A percentile compares a stretch with the other conserved stretches of the same genome.
Evolutionary conservation across 2,888 invertebrate genomes (phyloP).

Genomic region (Orchestes rusci): DNA sequence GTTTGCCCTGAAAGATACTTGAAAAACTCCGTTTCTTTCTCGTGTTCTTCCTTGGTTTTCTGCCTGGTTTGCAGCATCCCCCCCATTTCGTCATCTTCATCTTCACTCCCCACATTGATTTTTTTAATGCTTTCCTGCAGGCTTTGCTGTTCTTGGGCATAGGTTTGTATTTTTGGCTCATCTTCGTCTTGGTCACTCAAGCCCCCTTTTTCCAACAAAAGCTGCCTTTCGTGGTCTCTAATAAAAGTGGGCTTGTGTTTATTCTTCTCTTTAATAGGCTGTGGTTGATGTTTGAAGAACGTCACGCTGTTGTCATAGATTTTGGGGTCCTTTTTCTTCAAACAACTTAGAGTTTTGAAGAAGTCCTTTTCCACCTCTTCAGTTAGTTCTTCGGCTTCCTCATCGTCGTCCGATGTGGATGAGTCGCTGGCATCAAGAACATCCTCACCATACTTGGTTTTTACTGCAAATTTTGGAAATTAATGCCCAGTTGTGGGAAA

Average conservation of each 20-base stretch:
- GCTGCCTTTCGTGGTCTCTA: conserved; percentile 72
- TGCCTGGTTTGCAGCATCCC: conserved; percentile 50
- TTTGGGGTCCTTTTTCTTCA: conserved; percentile 83
- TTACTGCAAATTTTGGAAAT: conserved; percentile 48
- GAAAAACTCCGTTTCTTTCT: conserved; percentile 53
- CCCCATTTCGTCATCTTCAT: conserved; percentile 48
- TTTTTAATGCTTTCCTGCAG: conserved; percentile 59
- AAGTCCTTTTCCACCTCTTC: conserved; percentile 78
- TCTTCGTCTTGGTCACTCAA: conserved; percentile 45
- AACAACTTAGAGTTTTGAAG: conserved; percentile 72
- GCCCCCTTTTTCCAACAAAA: conserved; percentile 63
- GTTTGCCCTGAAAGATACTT: conserved; percentile 76
- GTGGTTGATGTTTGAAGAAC: conserved; percentile 52
- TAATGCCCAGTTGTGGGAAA: too few relatives aligned
- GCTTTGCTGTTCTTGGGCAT: conserved; percentile 60
- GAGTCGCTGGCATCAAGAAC: conserved; percentile 45
- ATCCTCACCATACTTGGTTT: conserved; percentile 64
- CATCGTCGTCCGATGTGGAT: conserved; percentile 55
- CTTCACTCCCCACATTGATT: conserved; percentile 42
- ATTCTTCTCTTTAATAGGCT: conserved; percentile 29
- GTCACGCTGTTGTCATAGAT: conserved; percentile 73
- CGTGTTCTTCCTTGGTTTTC: conserved; percentile 45
- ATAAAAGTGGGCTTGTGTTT: conserved; percentile 57
- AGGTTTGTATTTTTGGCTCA: conserved; percentile 43
- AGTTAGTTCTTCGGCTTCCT: conserved; percentile 53